Percentiles rank a stretch among this genome's conserved stretches.
Evolutionary conservation across 2,797 vertebrate genomes (phyloP).

Genomic region (Coccyzus lansbergi): DNA sequence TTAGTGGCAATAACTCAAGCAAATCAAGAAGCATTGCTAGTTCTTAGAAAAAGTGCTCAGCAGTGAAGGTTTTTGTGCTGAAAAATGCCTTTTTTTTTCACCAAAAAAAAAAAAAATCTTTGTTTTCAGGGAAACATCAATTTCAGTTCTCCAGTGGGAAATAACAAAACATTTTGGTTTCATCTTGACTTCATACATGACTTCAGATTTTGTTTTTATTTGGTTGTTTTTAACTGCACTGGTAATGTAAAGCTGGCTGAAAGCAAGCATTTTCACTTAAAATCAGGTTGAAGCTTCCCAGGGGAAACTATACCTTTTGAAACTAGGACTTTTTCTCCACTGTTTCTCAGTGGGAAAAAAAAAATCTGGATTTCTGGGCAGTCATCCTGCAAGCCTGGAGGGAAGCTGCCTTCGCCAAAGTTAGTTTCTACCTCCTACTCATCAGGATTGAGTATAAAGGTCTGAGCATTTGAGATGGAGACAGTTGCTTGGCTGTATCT

Average conservation of each 20-base stretch:
- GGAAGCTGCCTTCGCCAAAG: neutral
- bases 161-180: constrained; percentile 40
- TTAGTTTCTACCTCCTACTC: neutral
- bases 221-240: neutral
- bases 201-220: constrained; percentile 24
- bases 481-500: neutral
- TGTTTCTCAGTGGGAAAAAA: neutral
- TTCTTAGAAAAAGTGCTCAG: neutral
- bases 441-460: fast-evolving
- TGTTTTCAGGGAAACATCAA: constrained; percentile 41
- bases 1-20: neutral
- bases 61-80: neutral
- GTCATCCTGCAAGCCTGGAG: neutral
- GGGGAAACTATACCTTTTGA: neutral
- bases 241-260: neutral
- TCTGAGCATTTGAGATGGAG: neutral
- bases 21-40: neutral
- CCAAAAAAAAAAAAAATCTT: neutral
- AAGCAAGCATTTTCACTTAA: neutral
- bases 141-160: constrained; percentile 52
- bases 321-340: neutral
- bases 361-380: neutral
- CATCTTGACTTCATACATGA: neutral
- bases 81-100: neutral
- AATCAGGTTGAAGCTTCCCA: constrained; percentile 21